phyloP scores from a whole-genome alignment of 2,113 vertebrate species.

The Oxyura jamaicensis region DNA sequence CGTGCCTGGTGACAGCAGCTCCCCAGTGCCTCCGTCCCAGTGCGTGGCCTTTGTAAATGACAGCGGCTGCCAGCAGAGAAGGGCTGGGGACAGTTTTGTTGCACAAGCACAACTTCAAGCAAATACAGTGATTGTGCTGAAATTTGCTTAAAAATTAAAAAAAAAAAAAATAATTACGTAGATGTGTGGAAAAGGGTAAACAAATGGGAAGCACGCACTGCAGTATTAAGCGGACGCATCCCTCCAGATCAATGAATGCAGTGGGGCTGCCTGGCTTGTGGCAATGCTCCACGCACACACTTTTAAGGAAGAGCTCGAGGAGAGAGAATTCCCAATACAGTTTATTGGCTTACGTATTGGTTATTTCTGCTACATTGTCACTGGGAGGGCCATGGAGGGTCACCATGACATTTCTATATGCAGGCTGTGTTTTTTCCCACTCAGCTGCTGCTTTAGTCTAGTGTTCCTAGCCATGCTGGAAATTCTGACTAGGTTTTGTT shows the following conservation, averaged over 20 bases:
- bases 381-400: neutral
- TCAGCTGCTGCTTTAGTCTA: neutral
- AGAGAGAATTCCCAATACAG: neutral
- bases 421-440: neutral
- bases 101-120: constrained; percentile 64
- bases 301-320: neutral
- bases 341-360: neutral
- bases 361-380: neutral
- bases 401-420: neutral
- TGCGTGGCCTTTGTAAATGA: neutral
- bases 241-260: constrained; percentile 27
- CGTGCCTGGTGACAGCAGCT: neutral
- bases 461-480: constrained; percentile 16
- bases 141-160: constrained; percentile 72
- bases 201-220: constrained; percentile 56
- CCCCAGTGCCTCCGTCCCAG: neutral
- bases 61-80: constrained; percentile 32
- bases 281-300: neutral
- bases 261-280: neutral
- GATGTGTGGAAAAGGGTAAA: constrained; percentile 52
- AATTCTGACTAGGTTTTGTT: constrained; percentile 45
- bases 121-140: constrained; percentile 62
- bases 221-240: constrained; percentile 29
- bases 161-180: constrained; percentile 69
- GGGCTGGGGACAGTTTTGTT: neutral